Evolutionary conservation across 2,113 vertebrate genomes (phyloP), one percentile per base, ranked within the genome.

Genomic region (Sarotherodon lohbergeri): DNA sequence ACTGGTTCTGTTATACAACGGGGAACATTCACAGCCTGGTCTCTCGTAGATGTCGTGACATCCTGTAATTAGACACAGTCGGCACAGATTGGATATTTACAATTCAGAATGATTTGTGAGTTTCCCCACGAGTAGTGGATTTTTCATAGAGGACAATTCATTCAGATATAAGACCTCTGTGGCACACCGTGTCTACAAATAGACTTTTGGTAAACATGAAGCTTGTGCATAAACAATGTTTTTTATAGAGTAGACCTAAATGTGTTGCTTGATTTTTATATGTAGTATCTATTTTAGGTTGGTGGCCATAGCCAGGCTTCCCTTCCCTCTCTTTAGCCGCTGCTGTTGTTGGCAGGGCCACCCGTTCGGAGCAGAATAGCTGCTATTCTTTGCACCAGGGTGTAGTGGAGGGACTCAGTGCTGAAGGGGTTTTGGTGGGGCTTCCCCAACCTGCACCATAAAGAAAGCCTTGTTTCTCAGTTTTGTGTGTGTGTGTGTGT

Each of bases 291-390:
- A 93, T 95, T 95, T 96, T 90, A 54, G 91, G 87, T 88, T 88
- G 87, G 91, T 90, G 91, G 89, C 87, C 89, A 24, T 63, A 89
- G 83, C 32, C 90, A 94, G 93, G 95, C 88, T 95, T 95, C 92
- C 94, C 95, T 93, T 92, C 92, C 83, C 94, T 90, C 90, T 92
- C 84, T 90, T 93, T 92, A 85, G 90, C 82, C 87, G 79, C 83
- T 95, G 95, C 90, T 95, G 90, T 94, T 95, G 94, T 95, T 96
- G 95, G 94, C 93, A 85, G 83, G 50, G 78, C 55, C 61, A 27
- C 57, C 73, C 80, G 7, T 41, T 90, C 81, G 5, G 39, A 89
- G 90, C 90, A 95, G 91, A 94, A 92, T 90, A 84, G 91, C 83
- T 94, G 88, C 80, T 92, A 93, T 93, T 94, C 91, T 95, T 88